Percentiles rank a stretch among this genome's conserved stretches.
phyloP scores from a whole-genome alignment of 2,888 invertebrate genomes.

The Portevinia maculata region DNA sequence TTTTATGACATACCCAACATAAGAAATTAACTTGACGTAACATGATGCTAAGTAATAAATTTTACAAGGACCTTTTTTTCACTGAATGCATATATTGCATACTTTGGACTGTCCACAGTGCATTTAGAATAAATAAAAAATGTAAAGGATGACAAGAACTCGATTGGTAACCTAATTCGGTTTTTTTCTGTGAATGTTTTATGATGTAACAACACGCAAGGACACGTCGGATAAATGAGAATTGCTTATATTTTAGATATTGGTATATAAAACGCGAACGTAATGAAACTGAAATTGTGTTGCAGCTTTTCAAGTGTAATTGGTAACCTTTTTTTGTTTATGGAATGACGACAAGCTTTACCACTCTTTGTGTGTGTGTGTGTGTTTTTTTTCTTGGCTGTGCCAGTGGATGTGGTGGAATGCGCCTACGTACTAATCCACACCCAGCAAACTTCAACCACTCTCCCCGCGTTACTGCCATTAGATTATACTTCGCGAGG shows the following conservation, averaged over 20 bases:
- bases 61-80: background rate
- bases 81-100: background rate
- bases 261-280: background rate
- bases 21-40: background rate
- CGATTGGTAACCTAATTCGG: conserved; percentile 49
- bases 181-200: conserved; percentile 8
- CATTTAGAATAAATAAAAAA: conserved; percentile 14
- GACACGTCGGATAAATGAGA: conserved; percentile 11
- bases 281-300: conserved; percentile 18
- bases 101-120: conserved; percentile 2
- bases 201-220: conserved; percentile 55
- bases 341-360: no score
- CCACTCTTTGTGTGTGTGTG: no score
- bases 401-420: no score
- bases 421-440: no score
- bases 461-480: no score
- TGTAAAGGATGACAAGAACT: conserved; percentile 53
- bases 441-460: no score
- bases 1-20: conserved; percentile 2
- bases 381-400: no score
- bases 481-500: no score
- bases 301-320: conserved; percentile 5
- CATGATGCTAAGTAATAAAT: no score
- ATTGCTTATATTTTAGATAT: no score
- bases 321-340: background rate